Evolutionary conservation across 2,888 invertebrate species (phyloP), one percentile per base, ranked within the genome.

Genomic region (Mylabris sibirica): DNA sequence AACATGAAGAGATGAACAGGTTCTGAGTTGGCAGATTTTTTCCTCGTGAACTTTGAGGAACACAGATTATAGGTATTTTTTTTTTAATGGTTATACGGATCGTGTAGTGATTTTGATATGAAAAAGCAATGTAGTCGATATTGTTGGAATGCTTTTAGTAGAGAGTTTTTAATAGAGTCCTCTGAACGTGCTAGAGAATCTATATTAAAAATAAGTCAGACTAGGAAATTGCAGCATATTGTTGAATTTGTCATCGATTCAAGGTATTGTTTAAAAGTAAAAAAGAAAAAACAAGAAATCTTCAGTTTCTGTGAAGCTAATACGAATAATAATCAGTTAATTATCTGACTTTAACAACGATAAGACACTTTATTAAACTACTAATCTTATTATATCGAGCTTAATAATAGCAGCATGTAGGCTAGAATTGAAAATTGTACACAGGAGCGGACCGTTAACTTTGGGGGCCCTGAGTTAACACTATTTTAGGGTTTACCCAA

Each of bases 1-100:
- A 38, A 38, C 59, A 59, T 35, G 35, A 57, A 34, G 65, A 59
- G 35, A 61, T 26, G 38, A 57, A n/a, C 20, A 60, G 49, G 14
- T n/a, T 53, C 53, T 53, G 53, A 12, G 53, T 53, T 24, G 53
- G 53, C 24, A 53, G 53, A 12, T 53, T 22, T 53, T 53, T 53
- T 53, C 12, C 1, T 12, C 3, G 11, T 20, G 49, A 24, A 24
- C 14, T 22, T 53, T 20, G 53, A 24, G 12, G 24, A 53, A 24
- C 4, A 24, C 12, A 4, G 24, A 12, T 22, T n/a, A n/a, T n/a
- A n/a, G n/a, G n/a, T n/a, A n/a, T n/a, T 53, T 20, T 53, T 53
- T 49, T 53, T 22, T 53, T 20, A 53, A 24, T 53, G 22, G 3
- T 53, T 24, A 12, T 22, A 8, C 22, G 11, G 12, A 22, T 49